Percentiles rank a stretch among this genome's conserved stretches.
Evolutionary conservation across 2,797 vertebrate species (phyloP).

Genomic region (Sciurus carolinensis): DNA sequence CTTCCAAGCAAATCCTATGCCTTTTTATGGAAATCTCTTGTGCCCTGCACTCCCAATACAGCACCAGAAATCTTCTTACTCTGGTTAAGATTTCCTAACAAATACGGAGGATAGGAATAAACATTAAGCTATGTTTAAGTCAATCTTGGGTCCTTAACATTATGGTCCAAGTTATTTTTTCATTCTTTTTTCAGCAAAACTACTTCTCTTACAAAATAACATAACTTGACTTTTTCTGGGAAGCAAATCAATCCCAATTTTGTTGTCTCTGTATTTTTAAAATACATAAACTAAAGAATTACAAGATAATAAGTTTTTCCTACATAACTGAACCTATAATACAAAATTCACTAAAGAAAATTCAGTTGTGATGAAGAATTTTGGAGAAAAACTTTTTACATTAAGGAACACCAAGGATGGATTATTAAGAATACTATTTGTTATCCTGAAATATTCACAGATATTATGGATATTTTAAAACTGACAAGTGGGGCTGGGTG

Average conservation of each 20-base stretch:
- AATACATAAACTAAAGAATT: slow-evolving; percentile 50
- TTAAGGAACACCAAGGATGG: neutral
- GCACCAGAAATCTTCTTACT: slow-evolving; percentile 86
- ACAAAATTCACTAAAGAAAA: slow-evolving; percentile 71
- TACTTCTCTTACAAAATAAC: slow-evolving; percentile 59
- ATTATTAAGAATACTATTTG: slow-evolving; percentile 34
- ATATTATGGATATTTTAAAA: slow-evolving; percentile 59
- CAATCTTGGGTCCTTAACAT: slow-evolving; percentile 81
- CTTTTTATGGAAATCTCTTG: slow-evolving; percentile 92
- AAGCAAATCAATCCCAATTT: slow-evolving; percentile 58
- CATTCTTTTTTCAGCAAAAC: slow-evolving; percentile 74
- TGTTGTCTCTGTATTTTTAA: slow-evolving; percentile 58
- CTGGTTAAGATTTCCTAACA: slow-evolving; percentile 88
- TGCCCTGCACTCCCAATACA: slow-evolving; percentile 78
- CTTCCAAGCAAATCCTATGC: slow-evolving; percentile 89
- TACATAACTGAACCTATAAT: slow-evolving; percentile 44
- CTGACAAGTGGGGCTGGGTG: slow-evolving; percentile 1
- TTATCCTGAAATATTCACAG: slow-evolving; percentile 47
- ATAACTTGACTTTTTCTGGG: slow-evolving; percentile 18
- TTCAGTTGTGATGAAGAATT: slow-evolving; percentile 57
- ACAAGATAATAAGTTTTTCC: slow-evolving; percentile 47
- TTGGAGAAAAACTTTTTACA: slow-evolving; percentile 49
- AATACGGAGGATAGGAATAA: slow-evolving; percentile 89
- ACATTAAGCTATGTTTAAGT: slow-evolving; percentile 87
- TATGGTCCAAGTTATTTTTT: slow-evolving; percentile 75